These are phyloP conservation scores for Dipodomys stephensi DNA, from an alignment of 2,113 vertebrate species.

Conservation along the genomic window DNA sequence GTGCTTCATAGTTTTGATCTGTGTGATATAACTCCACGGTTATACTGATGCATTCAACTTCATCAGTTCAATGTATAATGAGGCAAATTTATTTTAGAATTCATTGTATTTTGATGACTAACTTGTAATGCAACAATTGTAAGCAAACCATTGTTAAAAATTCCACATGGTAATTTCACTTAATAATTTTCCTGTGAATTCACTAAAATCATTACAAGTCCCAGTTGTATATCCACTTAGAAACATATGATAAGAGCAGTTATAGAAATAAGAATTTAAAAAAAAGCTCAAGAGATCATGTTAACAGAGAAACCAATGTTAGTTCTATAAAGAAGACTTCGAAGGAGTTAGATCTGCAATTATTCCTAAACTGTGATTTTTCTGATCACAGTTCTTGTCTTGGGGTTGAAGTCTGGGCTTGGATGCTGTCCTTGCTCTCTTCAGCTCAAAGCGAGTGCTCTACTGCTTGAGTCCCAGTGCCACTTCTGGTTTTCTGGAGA, in stretches of 20 bases:
- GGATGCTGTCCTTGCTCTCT: no score
- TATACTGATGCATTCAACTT: slow-evolving; percentile 74
- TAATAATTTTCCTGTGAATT: neutral
- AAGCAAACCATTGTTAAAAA: slow-evolving; percentile 45
- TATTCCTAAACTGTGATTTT: neutral
- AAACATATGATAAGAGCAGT: neutral
- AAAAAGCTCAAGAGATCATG: neutral
- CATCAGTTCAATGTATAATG: slow-evolving; percentile 76
- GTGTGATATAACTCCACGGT: slow-evolving; percentile 74
- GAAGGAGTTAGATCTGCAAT: neutral
- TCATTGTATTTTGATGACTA: slow-evolving; percentile 58
- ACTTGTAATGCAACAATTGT: slow-evolving; percentile 64
- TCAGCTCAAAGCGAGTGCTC: no score
- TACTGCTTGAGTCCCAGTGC: no score
- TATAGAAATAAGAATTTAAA: neutral
- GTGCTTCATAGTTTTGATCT: slow-evolving; percentile 82
- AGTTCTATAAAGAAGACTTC: neutral
- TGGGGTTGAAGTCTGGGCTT: no score
- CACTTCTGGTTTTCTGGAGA: no score
- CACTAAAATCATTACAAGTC: neutral
- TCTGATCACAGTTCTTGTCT: neutral
- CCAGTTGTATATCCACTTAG: neutral
- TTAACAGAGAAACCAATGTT: neutral
- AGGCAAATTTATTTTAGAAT: slow-evolving; percentile 80
- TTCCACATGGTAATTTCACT: no score